Conservation (phyloP, 2,797 vertebrate genomes). For the Channa striata region DNA sequence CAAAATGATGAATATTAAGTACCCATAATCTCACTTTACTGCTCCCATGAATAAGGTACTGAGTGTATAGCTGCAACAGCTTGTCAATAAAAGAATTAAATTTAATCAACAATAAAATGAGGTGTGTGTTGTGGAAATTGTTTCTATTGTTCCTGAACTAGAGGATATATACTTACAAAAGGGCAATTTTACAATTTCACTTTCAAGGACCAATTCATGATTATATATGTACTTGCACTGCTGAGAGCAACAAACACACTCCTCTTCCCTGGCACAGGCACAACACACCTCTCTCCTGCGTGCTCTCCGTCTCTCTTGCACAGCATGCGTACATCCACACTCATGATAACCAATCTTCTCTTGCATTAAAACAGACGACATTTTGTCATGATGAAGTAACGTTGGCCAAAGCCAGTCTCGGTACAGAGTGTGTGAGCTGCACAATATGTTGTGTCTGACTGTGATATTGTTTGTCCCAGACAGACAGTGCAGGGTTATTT, state of each 20-base stretch:
- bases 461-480: conserved; percentile 65
- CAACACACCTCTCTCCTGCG: not conserved
- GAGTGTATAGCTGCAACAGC: not conserved
- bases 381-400: conserved; percentile 68
- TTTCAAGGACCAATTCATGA: conserved; percentile 1
- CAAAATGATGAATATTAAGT: not conserved
- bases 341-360: conserved; percentile 72
- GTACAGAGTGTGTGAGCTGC: conserved; percentile 9
- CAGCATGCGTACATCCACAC: conserved; percentile 24
- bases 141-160: conserved; percentile 2
- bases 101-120: not conserved
- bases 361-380: conserved; percentile 61
- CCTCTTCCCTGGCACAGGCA: not conserved
- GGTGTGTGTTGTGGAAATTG: conserved; percentile 1
- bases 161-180: not conserved
- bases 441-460: conserved; percentile 36
- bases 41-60: not conserved
- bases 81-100: not conserved
- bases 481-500: conserved; percentile 65
- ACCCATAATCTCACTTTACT: not conserved
- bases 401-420: conserved; percentile 36
- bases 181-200: not conserved
- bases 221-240: conserved; percentile 1
- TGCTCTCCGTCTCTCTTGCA: not conserved
- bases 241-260: not conserved